Conservation (phyloP, 2,797 vertebrate species). For the Scolopax bukidnonensis region DNA sequence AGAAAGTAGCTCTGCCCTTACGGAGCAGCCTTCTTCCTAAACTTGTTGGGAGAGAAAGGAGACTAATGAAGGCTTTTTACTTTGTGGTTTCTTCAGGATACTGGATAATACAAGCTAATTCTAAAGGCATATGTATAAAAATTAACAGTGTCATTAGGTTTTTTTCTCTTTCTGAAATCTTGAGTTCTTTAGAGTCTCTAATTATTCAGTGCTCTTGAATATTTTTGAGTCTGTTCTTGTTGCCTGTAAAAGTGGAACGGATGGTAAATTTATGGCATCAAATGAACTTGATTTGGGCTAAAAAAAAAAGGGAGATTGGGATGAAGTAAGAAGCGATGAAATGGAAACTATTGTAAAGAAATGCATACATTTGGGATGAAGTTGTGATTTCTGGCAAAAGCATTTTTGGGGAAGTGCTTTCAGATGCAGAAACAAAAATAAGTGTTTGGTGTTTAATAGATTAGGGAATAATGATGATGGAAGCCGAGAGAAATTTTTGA, state of each 20-base stretch:
- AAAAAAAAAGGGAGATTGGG: background rate
- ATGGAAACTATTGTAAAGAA: background rate
- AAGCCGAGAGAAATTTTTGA: background rate
- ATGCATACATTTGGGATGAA: background rate
- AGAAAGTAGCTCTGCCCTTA: background rate
- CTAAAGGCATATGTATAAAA: background rate
- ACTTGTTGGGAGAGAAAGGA: background rate
- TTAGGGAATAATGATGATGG: background rate
- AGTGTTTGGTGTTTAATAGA: background rate
- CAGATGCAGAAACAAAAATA: background rate
- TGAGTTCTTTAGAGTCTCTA: background rate
- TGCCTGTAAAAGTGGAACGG: background rate
- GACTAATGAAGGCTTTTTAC: background rate
- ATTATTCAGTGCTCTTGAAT: background rate
- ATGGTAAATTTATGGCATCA: background rate
- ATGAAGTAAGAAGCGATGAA: background rate
- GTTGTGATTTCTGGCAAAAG: background rate
- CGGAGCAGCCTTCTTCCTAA: background rate
- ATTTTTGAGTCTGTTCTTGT: background rate
- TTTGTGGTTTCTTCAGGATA: background rate
- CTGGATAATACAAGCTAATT: background rate
- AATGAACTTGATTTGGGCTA: background rate
- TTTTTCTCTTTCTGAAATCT: background rate
- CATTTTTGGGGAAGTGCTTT: background rate
- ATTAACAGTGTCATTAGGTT: rapidly evolving